Evolutionary conservation across 2,797 vertebrate genomes (phyloP).

Genomic region (Danio aesculapii): DNA sequence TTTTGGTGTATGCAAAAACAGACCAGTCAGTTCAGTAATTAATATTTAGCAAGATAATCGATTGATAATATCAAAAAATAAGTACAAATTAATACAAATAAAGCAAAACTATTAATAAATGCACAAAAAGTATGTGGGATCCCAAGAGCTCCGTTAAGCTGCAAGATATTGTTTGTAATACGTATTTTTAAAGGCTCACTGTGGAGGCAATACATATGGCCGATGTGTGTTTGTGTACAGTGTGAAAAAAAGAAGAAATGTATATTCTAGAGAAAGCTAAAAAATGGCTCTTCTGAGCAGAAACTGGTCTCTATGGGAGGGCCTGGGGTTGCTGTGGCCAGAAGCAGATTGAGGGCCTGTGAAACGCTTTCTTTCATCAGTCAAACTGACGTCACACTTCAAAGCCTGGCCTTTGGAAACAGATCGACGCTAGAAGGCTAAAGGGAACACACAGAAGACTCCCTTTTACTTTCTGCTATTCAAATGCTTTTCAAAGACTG

Average conservation of each 20-base stretch:
- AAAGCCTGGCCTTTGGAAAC: slow-evolving; percentile 52
- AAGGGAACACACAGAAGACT: slow-evolving; percentile 37
- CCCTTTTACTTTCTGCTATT: background rate
- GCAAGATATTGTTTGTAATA: background rate
- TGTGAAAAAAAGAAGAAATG: background rate
- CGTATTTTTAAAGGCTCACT: background rate
- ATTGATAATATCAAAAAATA: background rate
- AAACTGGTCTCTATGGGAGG: background rate
- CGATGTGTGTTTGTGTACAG: background rate
- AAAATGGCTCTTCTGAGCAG: background rate
- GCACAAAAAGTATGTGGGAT: background rate
- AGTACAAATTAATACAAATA: accelerated
- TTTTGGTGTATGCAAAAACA: too few relatives aligned
- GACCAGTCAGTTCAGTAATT: too few relatives aligned
- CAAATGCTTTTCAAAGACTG: slow-evolving; percentile 13
- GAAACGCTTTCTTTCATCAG: slow-evolving; percentile 43
- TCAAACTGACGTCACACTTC: slow-evolving; percentile 49
- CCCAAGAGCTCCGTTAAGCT: background rate
- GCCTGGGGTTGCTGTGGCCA: slow-evolving; percentile 5
- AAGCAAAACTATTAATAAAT: too few relatives aligned
- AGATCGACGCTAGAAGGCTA: slow-evolving; percentile 38
- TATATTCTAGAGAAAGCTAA: slow-evolving; percentile 6
- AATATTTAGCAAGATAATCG: too few relatives aligned
- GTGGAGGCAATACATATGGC: slow-evolving; percentile 22
- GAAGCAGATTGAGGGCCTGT: slow-evolving; percentile 11